Evolutionary conservation across 2,113 vertebrate species (phyloP), one percentile per base, ranked within the genome.

Genomic region (Macrotus californicus): DNA sequence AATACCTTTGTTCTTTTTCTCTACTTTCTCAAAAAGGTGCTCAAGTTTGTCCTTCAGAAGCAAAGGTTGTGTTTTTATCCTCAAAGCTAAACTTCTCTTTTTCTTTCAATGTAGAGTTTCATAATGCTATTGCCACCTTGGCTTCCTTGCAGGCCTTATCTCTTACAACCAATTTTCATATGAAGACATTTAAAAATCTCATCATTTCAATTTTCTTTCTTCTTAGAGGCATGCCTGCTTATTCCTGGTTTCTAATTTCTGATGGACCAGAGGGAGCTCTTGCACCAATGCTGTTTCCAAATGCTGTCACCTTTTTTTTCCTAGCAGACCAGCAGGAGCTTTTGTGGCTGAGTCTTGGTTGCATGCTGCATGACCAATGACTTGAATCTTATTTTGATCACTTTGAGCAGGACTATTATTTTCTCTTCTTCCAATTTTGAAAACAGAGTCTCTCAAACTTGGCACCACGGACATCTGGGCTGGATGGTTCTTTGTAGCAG

Each of bases 141-240:
- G 39, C 29, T 89, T 77, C 43, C 34, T 82, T 92, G 41, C 34
- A 89, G 1, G 31, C 52, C 34, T 85, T 88, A 41, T 36, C 31
- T 87, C 72, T 66, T 4, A 36, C 6, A 48, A 50, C 41, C 24
- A 72, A 41, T 87, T 89, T 85, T 92, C 21, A 94, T 64, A 52
- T 76, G 50, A 48, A 31, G 54, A 36, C 14, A 8, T 69, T 80
- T 12, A 26, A 72, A 43, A 75, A 89, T 75, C 48, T 80, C n/a
- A 61, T 72, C 73, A 77, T 95, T 91, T 86, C 50, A 6, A 5
- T 76, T 86, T 94, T 77, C 36, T 91, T 85, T 89, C 66, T 77
- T 66, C 26, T 21, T 56, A 56, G 73, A 85, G 59, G 7, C 9
- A 64, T 16, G 4, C 66, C 21, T 94, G 59, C 67, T 82, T 77